Evolutionary conservation across 2,888 invertebrate species (phyloP).

Genomic region (Pteria penguin): DNA sequence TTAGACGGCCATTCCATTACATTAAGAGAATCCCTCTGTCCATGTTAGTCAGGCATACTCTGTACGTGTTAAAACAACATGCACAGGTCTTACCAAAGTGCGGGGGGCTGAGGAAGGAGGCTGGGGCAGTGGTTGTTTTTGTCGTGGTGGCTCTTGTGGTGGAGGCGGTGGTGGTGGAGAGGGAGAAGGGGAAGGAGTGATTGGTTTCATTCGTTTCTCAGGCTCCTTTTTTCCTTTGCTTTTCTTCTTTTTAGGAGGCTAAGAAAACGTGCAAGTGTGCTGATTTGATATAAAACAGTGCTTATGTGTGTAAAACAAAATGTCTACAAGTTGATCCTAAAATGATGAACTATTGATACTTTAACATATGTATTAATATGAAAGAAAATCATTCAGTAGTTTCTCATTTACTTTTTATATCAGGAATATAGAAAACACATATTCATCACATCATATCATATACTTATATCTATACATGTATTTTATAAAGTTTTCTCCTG

Average conservation of each 20-base stretch:
- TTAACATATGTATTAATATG: neutral
- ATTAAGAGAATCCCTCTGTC: too few species aligned
- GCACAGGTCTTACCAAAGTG: neutral
- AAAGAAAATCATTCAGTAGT: neutral
- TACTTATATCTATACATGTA: too few species aligned
- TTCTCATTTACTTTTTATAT: too few species aligned
- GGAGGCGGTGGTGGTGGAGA: slow-evolving; percentile 25
- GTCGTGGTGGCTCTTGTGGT: slow-evolving; percentile 14
- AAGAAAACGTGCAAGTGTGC: neutral
- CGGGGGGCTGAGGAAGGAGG: neutral
- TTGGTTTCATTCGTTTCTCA: slow-evolving; percentile 15
- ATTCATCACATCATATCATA: too few species aligned
- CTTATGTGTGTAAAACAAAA: neutral
- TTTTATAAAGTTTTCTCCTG: too few species aligned
- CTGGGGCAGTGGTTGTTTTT: neutral
- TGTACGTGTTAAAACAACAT: too few species aligned
- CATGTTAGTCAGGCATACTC: too few species aligned
- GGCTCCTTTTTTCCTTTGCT: neutral
- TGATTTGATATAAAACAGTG: neutral
- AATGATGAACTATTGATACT: neutral
- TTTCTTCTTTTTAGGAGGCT: slow-evolving; percentile 8
- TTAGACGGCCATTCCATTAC: too few species aligned
- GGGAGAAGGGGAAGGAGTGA: slow-evolving; percentile 23
- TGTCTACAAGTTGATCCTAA: too few species aligned
- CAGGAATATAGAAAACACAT: too few species aligned